Base-by-base conservation (phyloP, 2,888 invertebrate species). In the Tetheella fluctuosa region DNA sequence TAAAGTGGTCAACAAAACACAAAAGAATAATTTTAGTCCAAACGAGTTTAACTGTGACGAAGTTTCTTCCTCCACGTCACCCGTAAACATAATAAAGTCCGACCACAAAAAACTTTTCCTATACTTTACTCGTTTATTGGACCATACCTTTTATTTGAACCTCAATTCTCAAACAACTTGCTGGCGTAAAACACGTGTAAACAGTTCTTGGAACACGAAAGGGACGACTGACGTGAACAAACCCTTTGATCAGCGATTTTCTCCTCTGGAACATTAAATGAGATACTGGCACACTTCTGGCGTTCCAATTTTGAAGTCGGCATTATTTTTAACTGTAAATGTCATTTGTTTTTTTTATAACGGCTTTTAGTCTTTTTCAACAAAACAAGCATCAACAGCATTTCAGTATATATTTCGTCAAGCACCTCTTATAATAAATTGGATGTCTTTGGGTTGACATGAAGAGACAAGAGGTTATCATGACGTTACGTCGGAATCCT, bases 51-150 rank as follows among this genome's bases (percentile, higher is more conserved):
- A 10, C 10, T 48, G 20, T 10, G 48, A n/a, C 17, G 42, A 48
- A 48, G 48, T 48, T 48, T 48, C 48, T 10, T 48, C 20, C 48
- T 48, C n/a, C 7, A 48, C 48, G 34, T 34, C 34, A 34, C 34
- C 34, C 34, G 34, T 34, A 34, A 34, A 34, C 34, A 34, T 20
- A 48, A 48, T 48, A 48, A 48, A 48, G 7, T 48, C 48, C n/a
- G 20, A 48, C 17, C 6, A 48, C 48, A 48, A 48, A 42, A 48
- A 48, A 48, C 17, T 48, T 48, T 48, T 20, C 20, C 20, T 48
- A 48, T 20, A 48, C 20, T 48, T 48, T 48, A 48, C 48, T 48
- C 48, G 48, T 48, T 48, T 48, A 48, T 48, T 48, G 48, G 48
- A 48, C 48, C 48, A 48, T 48, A 48, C 48, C 48, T 48, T 48